These are phyloP conservation scores for Apostichopus japonicus DNA, from an alignment of 35 echinoderm and acorn worm species.

Conservation along the genomic window DNA sequence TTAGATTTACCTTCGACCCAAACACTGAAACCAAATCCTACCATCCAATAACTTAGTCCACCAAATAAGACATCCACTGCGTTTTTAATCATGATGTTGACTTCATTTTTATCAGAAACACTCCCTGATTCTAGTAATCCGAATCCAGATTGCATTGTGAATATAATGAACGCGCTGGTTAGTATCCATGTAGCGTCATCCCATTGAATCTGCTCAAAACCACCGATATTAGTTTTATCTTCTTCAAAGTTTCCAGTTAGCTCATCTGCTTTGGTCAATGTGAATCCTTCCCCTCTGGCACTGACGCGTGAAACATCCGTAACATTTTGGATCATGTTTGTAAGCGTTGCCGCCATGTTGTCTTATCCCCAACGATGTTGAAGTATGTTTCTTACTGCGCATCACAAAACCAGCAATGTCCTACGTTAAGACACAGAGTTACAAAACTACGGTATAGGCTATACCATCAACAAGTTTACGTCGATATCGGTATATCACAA, in stretches of 20 bases:
- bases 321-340: neutral
- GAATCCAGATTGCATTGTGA: conserved; percentile 97
- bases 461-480: neutral
- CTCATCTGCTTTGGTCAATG: neutral
- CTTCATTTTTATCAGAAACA: conserved; percentile 85
- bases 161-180: conserved; percentile 92
- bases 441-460: neutral
- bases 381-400: neutral
- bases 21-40: conserved; percentile 76
- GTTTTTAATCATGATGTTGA: conserved; percentile 98
- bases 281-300: too few species aligned
- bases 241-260: neutral
- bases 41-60: conserved; percentile 85
- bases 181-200: conserved; percentile 97
- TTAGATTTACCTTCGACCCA: conserved; percentile 41
- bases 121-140: conserved; percentile 90
- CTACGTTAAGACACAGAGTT: neutral
- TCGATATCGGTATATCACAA: too few species aligned
- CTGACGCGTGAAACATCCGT: neutral
- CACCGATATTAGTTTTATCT: neutral
- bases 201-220: conserved; percentile 49
- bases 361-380: neutral
- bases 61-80: conserved; percentile 91
- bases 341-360: neutral
- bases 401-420: neutral